A percentile compares a stretch with the other conserved stretches of the same genome.
Conservation (phyloP, 2,888 invertebrate species). For the Andrena minutula region DNA sequence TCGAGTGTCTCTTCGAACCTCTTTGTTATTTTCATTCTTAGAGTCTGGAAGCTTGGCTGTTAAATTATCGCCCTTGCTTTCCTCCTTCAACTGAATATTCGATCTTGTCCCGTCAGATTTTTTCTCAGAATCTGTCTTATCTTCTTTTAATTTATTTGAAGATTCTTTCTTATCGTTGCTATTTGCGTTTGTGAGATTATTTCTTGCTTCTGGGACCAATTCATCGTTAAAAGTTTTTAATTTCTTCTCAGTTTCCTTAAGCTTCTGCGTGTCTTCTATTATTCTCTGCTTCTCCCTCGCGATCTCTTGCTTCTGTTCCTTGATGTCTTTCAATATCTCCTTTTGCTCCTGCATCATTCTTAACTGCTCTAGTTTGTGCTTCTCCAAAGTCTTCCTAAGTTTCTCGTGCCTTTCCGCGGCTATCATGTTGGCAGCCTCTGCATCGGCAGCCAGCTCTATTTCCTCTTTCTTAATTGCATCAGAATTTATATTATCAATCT, state of each 20-base stretch:
- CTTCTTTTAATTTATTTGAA: constrained; percentile 63
- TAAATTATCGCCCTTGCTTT: constrained; percentile 12
- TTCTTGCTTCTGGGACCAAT: constrained; percentile 59
- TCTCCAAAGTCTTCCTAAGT: constrained; percentile 86
- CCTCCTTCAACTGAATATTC: background rate
- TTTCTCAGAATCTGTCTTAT: background rate
- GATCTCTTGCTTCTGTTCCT: constrained; percentile 86
- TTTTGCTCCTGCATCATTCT: constrained; percentile 90
- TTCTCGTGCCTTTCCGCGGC: constrained; percentile 82
- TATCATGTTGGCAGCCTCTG: constrained; percentile 78
- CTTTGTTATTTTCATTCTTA: background rate
- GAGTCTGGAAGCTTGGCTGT: constrained; percentile 18
- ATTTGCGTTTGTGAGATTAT: constrained; percentile 32
- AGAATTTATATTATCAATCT: constrained; percentile 80
- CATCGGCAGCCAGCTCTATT: constrained; percentile 85
- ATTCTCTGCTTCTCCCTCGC: constrained; percentile 76
- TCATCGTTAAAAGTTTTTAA: constrained; percentile 12
- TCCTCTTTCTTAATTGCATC: constrained; percentile 84
- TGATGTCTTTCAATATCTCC: constrained; percentile 87
- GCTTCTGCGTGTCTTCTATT: constrained; percentile 47
- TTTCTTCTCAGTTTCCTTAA: constrained; percentile 50
- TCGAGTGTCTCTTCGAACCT: constrained; percentile 3
- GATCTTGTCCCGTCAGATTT: constrained; percentile 13
- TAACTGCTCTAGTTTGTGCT: constrained; percentile 89
- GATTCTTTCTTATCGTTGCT: constrained; percentile 27